Conservation (phyloP, 2,113 vertebrate species). For the Neogobius melanostomus region DNA sequence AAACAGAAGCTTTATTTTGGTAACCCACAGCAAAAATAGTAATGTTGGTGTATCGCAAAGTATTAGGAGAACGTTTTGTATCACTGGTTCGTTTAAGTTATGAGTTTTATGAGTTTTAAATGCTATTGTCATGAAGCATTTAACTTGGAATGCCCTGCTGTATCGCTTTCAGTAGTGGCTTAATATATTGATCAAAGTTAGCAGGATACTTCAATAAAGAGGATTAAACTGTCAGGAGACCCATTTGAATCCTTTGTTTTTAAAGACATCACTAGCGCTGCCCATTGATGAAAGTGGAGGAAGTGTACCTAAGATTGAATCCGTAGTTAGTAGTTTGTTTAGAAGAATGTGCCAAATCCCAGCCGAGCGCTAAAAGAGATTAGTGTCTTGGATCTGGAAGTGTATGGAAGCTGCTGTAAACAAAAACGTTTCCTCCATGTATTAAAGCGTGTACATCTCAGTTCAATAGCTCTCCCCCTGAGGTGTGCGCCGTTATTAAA, state of each 20-base stretch:
- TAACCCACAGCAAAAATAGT: too few relatives aligned
- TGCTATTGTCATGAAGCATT: too few relatives aligned
- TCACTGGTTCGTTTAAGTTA: too few relatives aligned
- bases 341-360: constrained; percentile 7
- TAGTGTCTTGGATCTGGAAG: constrained; percentile 5
- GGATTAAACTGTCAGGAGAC: not conserved
- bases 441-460: constrained; percentile 2
- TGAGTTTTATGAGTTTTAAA: too few relatives aligned
- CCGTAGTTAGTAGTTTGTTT: constrained; percentile 6
- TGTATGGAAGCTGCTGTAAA: constrained; percentile 13
- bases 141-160: too few relatives aligned
- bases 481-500: constrained; percentile 1
- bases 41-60: too few relatives aligned
- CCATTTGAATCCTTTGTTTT: not conserved
- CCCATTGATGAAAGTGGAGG: not conserved
- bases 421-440: constrained; percentile 3
- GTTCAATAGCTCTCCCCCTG: not conserved
- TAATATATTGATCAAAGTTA: not conserved
- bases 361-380: constrained; percentile 7
- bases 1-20: too few relatives aligned
- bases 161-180: too few relatives aligned
- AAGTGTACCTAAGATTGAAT: constrained; percentile 7
- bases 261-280: not conserved
- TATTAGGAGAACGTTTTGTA: too few relatives aligned
- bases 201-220: not conserved